Base-by-base conservation (phyloP, 2,888 invertebrate genomes). In the Anthoptus insignis region DNA sequence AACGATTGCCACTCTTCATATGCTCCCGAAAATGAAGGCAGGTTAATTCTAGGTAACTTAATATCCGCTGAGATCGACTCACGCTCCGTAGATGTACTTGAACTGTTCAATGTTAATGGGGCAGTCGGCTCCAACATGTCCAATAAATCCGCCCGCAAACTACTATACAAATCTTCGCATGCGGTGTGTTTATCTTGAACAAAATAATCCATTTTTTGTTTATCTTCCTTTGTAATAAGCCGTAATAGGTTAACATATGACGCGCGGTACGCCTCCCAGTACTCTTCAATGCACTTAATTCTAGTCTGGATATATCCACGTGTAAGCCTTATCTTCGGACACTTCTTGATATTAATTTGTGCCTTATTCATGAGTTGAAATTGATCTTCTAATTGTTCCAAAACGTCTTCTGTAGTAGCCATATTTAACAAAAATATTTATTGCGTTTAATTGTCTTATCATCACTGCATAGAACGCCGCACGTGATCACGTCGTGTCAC, bases 1-100 rank as follows among this genome's bases (percentile, higher is more conserved):
- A 72, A 74, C 0, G 70, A 63, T 24, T 67, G 67, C 70, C 69
- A 74, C 16, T 76, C 69, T 5, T 69, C 66, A 50, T 73, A 76
- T 6, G 39, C 61, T 0, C 73, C 68, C 2, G 50, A 47, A 47
- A 74, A 73, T n/a, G 14, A 67, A 2, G 71, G 71, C 27, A 74
- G 32, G 8, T 66, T 45, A 13, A 75, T 70, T 24, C 32, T 14
- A 0, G 73, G 72, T 29, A 67, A 32, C 56, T 56, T 56, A 16
- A 56, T 42, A 9, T 56, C 56, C 24, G 56, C 39, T 21, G 24
- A 3, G 5, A 39, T 16, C 16, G 34, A 9, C 11, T 56, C 39
- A 9, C 39, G 42, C 2, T 24, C 42, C 19, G 56, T 42, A 24
- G 56, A 42, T 24, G 39, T n/a, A n/a, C n/a, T 14, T 14, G 56